Conservation (phyloP, 2,113 vertebrate species). For the Circaetus cinerascens region DNA sequence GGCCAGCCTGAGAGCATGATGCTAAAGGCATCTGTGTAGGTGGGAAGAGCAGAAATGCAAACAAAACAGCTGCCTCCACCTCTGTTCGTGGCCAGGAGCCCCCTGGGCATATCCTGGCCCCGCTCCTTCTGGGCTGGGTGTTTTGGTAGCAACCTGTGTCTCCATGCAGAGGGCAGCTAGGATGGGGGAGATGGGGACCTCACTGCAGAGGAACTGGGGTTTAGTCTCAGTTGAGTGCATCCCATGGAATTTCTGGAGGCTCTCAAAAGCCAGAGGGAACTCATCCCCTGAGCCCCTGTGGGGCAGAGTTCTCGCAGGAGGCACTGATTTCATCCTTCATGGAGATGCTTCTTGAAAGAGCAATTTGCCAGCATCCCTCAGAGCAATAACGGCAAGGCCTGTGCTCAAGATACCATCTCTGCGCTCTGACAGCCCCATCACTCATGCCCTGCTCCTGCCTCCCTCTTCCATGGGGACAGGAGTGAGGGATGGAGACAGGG, state of each 20-base stretch:
- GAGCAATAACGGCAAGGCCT: slow-evolving; percentile 43
- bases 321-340: slow-evolving; percentile 34
- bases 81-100: not conserved
- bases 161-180: not conserved
- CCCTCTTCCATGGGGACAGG: not conserved
- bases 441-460: slow-evolving; percentile 15
- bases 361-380: slow-evolving; percentile 52
- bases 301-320: not conserved
- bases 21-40: not conserved
- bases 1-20: accelerated
- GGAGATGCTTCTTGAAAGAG: slow-evolving; percentile 46
- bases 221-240: accelerated
- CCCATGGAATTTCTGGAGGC: not conserved
- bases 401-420: slow-evolving; percentile 44
- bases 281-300: not conserved
- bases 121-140: not conserved
- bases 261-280: not conserved
- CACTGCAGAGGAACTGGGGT: not conserved
- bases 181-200: not conserved
- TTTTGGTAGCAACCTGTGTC: not conserved
- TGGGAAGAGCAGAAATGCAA: not conserved
- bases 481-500: not conserved
- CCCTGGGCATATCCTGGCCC: not conserved
- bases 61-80: not conserved
- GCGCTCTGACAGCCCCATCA: slow-evolving; percentile 45